Base-by-base conservation (phyloP, 1,140 invertebrate genomes). In the Camponotus floridanus region DNA sequence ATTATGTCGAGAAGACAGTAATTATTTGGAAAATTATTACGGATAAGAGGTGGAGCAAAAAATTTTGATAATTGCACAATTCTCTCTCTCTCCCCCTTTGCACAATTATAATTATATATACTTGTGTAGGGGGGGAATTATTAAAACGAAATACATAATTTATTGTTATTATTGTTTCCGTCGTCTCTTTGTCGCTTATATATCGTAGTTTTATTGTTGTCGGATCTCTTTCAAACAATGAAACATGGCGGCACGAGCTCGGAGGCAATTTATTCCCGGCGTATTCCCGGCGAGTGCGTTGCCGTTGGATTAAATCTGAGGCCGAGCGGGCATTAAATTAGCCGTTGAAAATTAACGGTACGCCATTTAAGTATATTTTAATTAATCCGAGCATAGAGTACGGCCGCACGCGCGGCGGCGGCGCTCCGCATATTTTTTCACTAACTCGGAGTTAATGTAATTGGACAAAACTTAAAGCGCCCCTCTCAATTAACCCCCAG, bases 321-420 rank as follows among this genome's bases (percentile, higher is more conserved):
- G 67, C 70, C 64, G 33, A 57, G 86, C 48, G 64, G 61, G 65
- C 74, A 81, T 90, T 90, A 90, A 90, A 90, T 90, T 80, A 85
- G 61, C 70, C 31, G 67, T 71, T 59, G 42, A 70, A 90, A 90
- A 90, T 90, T 87, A 90, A 90, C 89, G 88, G 80, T 73, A 73
- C 76, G 76, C 70, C 81, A 83, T 80, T 87, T 90, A 90, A 90
- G 80, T 86, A 89, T 87, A 81, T 90, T 90, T 90, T 90, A 90
- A 90, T 90, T 90, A 90, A 90, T 90, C 79, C 76, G n/a, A 48
- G 51, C 51, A 73, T 86, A 78, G 61, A 78, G 64, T 76, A 86
- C 84, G 76, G 79, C 21, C 45, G 51, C 65, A 45, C 33, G 51
- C 64, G 55, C 59, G 33, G 42, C 9, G 9, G 42, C 36, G 36